Base-by-base conservation (phyloP, 2,797 vertebrate genomes). In the Capromys pilorides region DNA sequence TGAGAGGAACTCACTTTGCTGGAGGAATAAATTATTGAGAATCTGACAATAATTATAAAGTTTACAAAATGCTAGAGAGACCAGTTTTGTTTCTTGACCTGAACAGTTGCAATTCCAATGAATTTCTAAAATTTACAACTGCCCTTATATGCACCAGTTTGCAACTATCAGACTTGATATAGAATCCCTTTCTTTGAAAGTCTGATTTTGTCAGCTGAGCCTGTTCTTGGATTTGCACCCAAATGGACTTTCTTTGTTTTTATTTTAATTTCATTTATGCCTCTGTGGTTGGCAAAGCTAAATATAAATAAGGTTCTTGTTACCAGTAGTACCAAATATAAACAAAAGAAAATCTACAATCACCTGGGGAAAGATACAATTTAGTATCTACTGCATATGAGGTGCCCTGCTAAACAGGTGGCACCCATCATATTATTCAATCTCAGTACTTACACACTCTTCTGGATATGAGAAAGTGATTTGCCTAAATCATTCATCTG, bases 271-370 rank as follows among this genome's bases (percentile, higher is more conserved):
- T 85, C 45, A 49, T 66, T 85, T 91, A 85, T 66, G 24, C 33
- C 28, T 85, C 39, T 45, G 33, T 66, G 45, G 12, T 92, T 85
- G 54, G 57, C 61, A 92, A 92, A 78, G 28, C 13, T 85, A 73
- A 67, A 51, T 71, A 71, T 81, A 71, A 95, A 69, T 45, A 81
- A 67, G 4, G 54, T 94, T 91, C 80, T 90, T 67, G 8, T 87
- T 59, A 69, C 16, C 12, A 78, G 39, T 4, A 86, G 12, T 75
- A 78, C 11, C 28, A 83, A 3, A 14, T 57, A 77, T 28, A 45
- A 7, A 66, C 36, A 78, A 41, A 57, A 57, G 16, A 75, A 80
- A 33, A 77, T 8, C 36, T n/a, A 69, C 21, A 36, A 79, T 64
- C 51, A 81, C 49, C 21, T 16, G 4, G 21, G 57, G 26, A 81